Evolutionary conservation across 2,113 vertebrate genomes (phyloP).

Genomic region (Mobula hypostoma): DNA sequence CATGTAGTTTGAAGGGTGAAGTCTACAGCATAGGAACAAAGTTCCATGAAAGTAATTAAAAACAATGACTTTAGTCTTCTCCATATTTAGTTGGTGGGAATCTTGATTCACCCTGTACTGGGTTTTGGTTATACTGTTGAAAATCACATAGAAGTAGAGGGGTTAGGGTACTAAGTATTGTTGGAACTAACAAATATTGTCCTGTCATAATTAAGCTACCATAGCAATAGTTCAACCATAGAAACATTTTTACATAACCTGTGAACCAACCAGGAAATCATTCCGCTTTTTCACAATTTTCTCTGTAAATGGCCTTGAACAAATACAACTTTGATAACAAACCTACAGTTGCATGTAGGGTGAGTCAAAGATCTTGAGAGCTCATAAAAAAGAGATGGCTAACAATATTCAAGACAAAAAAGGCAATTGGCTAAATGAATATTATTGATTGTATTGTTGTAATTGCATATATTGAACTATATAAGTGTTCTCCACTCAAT

Average conservation of each 20-base stretch:
- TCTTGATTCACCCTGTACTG: too few species aligned
- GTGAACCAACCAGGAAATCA: not conserved
- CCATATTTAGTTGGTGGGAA: too few species aligned
- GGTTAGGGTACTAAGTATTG: too few species aligned
- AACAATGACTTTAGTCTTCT: too few species aligned
- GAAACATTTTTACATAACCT: too few species aligned
- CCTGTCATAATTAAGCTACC: not conserved
- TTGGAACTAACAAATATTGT: too few species aligned
- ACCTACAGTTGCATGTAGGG: not conserved
- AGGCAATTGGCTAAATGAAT: not conserved
- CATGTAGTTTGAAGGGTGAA: too few species aligned
- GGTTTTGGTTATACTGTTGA: too few species aligned
- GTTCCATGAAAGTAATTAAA: too few species aligned
- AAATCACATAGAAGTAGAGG: too few species aligned
- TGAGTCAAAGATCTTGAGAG: not conserved
- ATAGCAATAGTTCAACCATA: not conserved
- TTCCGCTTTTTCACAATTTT: not conserved
- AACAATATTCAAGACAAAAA: not conserved
- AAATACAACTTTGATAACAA: not conserved
- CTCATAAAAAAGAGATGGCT: not conserved
- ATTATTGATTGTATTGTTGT: not conserved
- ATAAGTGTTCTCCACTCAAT: not conserved
- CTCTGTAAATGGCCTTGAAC: not conserved
- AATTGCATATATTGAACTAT: not conserved
- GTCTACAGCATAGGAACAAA: too few species aligned